These are phyloP conservation scores for Pelecanus crispus DNA, from an alignment of 2,113 vertebrate genomes.

Conservation along the genomic window DNA sequence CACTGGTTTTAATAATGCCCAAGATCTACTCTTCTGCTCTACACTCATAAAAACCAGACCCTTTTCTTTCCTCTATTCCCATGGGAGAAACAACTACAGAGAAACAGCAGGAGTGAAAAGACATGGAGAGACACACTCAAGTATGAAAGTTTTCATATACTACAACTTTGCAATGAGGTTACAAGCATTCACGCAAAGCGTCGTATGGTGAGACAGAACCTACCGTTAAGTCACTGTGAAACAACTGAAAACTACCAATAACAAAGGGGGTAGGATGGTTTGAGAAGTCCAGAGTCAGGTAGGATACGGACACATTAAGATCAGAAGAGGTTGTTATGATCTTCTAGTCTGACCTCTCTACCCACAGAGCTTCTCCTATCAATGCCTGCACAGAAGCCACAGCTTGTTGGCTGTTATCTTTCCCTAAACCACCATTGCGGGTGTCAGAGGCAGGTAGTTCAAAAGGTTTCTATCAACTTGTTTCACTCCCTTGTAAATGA, in stretches of 20 bases:
- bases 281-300: neutral
- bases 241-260: neutral
- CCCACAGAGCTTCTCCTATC: neutral
- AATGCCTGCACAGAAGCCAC: neutral
- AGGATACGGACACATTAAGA: neutral
- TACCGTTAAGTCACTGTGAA: neutral
- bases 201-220: fast-evolving
- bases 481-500: neutral
- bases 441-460: neutral
- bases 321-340: neutral
- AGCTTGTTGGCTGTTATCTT: neutral
- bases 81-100: neutral
- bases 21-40: neutral
- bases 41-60: neutral
- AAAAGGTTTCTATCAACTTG: neutral
- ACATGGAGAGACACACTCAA: neutral
- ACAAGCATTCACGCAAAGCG: neutral
- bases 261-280: neutral
- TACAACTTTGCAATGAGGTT: neutral
- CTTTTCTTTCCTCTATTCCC: neutral
- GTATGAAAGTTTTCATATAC: neutral
- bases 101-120: neutral
- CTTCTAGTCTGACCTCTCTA: neutral
- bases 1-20: neutral
- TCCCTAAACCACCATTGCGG: neutral